Conservation (phyloP, 1,140 invertebrate species). For the Papilio dardanus region DNA sequence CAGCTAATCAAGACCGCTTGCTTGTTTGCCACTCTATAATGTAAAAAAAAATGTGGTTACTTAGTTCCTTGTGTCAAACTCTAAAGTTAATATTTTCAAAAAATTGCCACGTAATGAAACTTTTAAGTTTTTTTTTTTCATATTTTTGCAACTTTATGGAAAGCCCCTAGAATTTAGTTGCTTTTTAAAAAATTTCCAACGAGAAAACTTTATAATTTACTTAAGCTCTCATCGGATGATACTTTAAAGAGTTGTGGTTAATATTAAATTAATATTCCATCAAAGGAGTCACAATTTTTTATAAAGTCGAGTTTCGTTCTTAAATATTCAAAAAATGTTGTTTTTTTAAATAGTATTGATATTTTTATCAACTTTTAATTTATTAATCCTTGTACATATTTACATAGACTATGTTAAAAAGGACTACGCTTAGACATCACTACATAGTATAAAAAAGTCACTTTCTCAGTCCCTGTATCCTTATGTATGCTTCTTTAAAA, state of each 20-base stretch:
- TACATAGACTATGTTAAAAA: no score
- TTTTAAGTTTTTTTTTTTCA: background rate
- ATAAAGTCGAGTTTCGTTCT: background rate
- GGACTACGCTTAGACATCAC: no score
- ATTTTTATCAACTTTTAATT: no score
- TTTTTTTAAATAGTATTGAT: no score
- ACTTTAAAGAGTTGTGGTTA: slow-evolving; percentile 18
- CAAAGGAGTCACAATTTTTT: slow-evolving; percentile 13
- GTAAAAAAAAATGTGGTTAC: no score
- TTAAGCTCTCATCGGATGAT: background rate
- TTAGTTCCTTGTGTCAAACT: no score
- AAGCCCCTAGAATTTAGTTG: slow-evolving; percentile 14
- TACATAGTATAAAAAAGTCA: no score
- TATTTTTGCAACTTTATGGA: background rate
- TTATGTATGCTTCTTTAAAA: no score
- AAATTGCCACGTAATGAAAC: background rate
- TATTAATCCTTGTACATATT: no score
- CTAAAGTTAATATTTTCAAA: background rate
- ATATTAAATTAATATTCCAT: slow-evolving; percentile 15
- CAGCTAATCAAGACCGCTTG: no score
- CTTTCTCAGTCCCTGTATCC: no score
- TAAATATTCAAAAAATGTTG: background rate
- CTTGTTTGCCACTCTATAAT: no score
- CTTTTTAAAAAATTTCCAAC: slow-evolving; percentile 31
- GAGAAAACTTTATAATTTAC: slow-evolving; percentile 26